Conservation (phyloP, 2,113 vertebrate species). For the Caretta caretta region DNA sequence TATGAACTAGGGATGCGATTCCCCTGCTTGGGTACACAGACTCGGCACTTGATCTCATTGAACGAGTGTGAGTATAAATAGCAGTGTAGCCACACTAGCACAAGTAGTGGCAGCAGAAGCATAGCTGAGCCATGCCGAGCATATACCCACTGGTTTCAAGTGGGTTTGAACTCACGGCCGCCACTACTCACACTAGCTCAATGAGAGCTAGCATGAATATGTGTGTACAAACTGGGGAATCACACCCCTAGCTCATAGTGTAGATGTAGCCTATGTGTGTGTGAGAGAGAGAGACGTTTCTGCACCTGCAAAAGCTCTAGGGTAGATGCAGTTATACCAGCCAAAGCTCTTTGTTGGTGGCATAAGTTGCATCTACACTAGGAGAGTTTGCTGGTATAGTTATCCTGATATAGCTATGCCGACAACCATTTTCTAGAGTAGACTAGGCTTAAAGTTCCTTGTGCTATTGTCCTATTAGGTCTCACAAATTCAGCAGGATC, state of each 20-base stretch:
- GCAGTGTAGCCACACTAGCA: not conserved
- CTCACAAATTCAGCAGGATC: not conserved
- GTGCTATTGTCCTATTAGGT: not conserved
- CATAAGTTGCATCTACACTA: too few species aligned
- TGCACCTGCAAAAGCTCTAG: too few species aligned
- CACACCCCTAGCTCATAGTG: not conserved
- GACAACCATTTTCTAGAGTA: not conserved
- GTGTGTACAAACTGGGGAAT: not conserved
- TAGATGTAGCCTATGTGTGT: not conserved
- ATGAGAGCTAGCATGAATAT: not conserved
- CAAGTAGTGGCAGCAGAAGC: not conserved
- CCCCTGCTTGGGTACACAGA: not conserved
- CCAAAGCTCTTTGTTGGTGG: too few species aligned
- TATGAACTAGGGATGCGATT: not conserved
- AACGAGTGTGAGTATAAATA: not conserved
- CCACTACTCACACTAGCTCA: not conserved
- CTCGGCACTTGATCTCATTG: not conserved
- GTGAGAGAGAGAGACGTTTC: too few species aligned
- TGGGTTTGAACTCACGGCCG: not conserved
- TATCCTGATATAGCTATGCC: not conserved
- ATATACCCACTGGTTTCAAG: not conserved
- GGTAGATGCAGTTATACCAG: too few species aligned
- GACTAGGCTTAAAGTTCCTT: not conserved
- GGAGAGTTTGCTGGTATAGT: not conserved
- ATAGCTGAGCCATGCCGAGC: not conserved